phyloP scores from a whole-genome alignment of 2,888 invertebrate genomes.

The Bibio marci region DNA sequence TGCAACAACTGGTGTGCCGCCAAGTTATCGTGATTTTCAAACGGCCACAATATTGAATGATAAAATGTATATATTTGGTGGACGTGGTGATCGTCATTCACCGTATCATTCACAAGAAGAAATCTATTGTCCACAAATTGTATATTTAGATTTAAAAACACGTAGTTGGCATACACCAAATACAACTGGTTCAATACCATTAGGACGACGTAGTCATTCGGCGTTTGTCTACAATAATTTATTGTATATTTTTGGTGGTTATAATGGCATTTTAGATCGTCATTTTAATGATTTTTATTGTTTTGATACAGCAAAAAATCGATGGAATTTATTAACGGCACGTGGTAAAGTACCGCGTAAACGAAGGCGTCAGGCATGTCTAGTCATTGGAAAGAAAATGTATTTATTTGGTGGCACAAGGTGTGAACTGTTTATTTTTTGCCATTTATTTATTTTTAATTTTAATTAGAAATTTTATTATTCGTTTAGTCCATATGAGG shows the following conservation, averaged over 20 bases:
- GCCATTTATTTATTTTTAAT: neutral
- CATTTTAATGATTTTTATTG: constrained; percentile 76
- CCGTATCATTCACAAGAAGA: constrained; percentile 49
- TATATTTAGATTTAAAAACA: constrained; percentile 53
- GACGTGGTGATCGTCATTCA: constrained; percentile 57
- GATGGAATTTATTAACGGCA: constrained; percentile 43
- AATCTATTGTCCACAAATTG: constrained; percentile 59
- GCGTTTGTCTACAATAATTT: constrained; percentile 57
- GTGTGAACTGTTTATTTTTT: constrained; percentile 25
- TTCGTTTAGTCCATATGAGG: constrained; percentile 5
- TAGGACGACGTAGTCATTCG: constrained; percentile 77
- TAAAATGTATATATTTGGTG: constrained; percentile 81
- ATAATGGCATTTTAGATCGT: constrained; percentile 52
- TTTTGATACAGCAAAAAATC: constrained; percentile 43
- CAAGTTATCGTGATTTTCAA: constrained; percentile 73
- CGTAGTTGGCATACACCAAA: constrained; percentile 49
- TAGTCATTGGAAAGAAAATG: constrained; percentile 51
- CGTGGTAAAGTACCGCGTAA: constrained; percentile 42
- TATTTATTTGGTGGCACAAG: constrained; percentile 86
- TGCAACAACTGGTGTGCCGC: constrained; percentile 42
- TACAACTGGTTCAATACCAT: constrained; percentile 47
- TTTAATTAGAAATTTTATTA: neutral
- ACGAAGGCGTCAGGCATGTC: constrained; percentile 62
- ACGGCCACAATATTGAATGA: constrained; percentile 61
- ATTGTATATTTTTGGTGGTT: constrained; percentile 84